A percentile compares a stretch with the other conserved stretches of the same genome.
These are phyloP conservation scores for Pseudococcus longispinus DNA, from an alignment of 2,888 invertebrate species.

Conservation along the genomic window DNA sequence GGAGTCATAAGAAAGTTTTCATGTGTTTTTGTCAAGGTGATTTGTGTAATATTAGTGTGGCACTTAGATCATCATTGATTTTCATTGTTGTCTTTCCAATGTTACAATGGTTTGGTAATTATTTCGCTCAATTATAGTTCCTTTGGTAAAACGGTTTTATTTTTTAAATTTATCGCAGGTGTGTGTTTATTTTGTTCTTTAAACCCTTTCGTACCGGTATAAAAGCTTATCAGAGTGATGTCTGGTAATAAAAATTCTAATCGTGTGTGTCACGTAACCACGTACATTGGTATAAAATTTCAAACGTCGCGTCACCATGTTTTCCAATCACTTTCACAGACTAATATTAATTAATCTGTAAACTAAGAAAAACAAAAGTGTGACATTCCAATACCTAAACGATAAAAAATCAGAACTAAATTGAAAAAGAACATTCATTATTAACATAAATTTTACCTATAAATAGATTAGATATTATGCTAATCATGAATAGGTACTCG, in stretches of 20 bases:
- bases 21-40: slow-evolving; percentile 93
- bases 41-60: slow-evolving; percentile 73
- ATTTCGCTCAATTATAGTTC: slow-evolving; percentile 25
- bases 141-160: background rate
- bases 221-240: too few relatives aligned
- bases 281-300: background rate
- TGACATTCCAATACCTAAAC: too few relatives aligned
- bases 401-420: background rate
- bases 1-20: slow-evolving; percentile 81
- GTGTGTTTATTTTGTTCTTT: too few relatives aligned
- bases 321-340: background rate
- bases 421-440: background rate
- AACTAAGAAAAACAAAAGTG: too few relatives aligned
- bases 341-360: too few relatives aligned
- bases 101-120: background rate
- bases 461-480: too few relatives aligned
- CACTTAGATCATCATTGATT: slow-evolving; percentile 14
- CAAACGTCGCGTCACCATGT: background rate
- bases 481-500: too few relatives aligned
- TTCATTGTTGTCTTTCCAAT: background rate
- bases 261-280: background rate
- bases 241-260: background rate
- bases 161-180: background rate
- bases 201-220: too few relatives aligned
- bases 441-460: background rate